A percentile compares a stretch with the other conserved stretches of the same genome.
phyloP scores from a whole-genome alignment of 2,797 vertebrate genomes.

The Ctenopoma kingsleyae region DNA sequence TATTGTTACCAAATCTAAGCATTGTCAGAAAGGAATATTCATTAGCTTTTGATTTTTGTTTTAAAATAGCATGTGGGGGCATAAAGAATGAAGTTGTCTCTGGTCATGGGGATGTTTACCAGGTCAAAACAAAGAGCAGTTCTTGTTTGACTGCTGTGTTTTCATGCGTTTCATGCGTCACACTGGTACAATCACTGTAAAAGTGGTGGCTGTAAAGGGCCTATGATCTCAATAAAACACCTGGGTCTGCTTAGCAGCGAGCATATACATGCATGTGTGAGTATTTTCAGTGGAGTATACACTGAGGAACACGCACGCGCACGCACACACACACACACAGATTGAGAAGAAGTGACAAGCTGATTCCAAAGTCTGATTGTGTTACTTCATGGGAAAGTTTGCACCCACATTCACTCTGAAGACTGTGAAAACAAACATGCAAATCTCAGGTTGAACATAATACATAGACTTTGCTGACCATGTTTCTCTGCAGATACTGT shows the following conservation, averaged over 20 bases:
- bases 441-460: constrained; percentile 56
- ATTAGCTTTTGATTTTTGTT: neutral
- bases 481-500: constrained; percentile 18
- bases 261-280: constrained; percentile 33
- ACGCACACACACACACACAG: constrained; percentile 16
- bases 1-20: constrained; percentile 10
- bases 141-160: constrained; percentile 54
- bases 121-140: constrained; percentile 7
- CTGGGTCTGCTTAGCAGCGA: constrained; percentile 68
- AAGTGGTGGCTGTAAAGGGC: constrained; percentile 54
- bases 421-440: constrained; percentile 59
- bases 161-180: constrained; percentile 56
- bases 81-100: neutral
- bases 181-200: constrained; percentile 68
- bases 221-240: constrained; percentile 67
- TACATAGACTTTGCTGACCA: constrained; percentile 40
- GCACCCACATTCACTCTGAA: constrained; percentile 51
- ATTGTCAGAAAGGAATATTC: neutral
- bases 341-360: constrained; percentile 31
- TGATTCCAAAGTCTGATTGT: constrained; percentile 44
- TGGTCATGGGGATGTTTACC: constrained; percentile 27
- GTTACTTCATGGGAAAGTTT: constrained; percentile 56
- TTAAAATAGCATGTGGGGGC: neutral
- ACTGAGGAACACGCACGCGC: constrained; percentile 14
- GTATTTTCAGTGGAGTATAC: constrained; percentile 4